Conservation (phyloP, 2,888 invertebrate genomes). For the Mongoloraphidia duomilia region DNA sequence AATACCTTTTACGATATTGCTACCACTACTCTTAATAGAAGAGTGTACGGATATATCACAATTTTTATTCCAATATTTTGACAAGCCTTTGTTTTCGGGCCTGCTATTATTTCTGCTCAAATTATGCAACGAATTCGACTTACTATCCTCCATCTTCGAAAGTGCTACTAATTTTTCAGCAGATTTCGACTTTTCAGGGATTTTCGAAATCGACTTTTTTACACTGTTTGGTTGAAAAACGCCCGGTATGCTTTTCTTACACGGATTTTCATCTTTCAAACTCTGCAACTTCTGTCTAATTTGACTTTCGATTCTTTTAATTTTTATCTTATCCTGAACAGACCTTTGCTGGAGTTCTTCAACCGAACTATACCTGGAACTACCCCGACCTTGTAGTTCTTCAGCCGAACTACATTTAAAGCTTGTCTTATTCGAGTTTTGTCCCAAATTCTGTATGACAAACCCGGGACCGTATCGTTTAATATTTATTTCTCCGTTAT, state of each 20-base stretch:
- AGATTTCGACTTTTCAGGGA: too few species aligned
- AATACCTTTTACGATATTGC: conserved; percentile 25
- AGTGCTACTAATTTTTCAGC: too few species aligned
- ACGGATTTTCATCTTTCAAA: too few species aligned
- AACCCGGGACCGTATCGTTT: too few species aligned
- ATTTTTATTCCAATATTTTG: conserved; percentile 3
- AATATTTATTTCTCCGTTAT: neutral
- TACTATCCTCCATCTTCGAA: too few species aligned
- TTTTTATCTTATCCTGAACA: neutral
- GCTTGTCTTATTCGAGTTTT: neutral
- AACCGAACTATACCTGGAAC: conserved; percentile 4
- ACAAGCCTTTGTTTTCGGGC: neutral
- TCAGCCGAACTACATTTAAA: neutral
- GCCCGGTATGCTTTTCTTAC: too few species aligned
- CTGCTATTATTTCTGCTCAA: neutral
- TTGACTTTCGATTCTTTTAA: conserved; percentile 3
- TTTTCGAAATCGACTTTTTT: too few species aligned
- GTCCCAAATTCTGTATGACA: neutral
- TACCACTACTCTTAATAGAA: conserved; percentile 5
- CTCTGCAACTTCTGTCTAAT: neutral
- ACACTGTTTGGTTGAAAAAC: too few species aligned
- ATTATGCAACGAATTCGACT: too few species aligned
- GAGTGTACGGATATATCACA: neutral
- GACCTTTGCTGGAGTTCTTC: conserved; percentile 2
- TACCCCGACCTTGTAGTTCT: conserved; percentile 4